Base-by-base conservation (phyloP, 1,140 invertebrate species). In the Zaprionus ornatus region DNA sequence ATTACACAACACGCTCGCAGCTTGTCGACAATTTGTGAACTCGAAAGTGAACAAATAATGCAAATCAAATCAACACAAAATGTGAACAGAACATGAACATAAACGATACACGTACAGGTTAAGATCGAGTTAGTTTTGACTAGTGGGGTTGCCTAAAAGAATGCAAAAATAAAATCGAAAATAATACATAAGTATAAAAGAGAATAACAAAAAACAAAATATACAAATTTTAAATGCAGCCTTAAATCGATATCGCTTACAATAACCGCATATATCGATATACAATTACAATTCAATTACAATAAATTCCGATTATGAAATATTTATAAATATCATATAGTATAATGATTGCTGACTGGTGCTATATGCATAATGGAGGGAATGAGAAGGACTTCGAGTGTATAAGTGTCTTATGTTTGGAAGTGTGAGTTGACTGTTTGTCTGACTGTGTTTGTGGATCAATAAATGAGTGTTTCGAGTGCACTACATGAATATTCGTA, bases 121-220 rank as follows among this genome's bases (percentile, higher is more conserved):
- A 61, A 78, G 54, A 45, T 91, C 88, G 74, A 77, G 90, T 92
- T 92, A 88, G 83, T 91, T 88, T 78, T 92, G 91, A 91, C 91
- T 92, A 91, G 87, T 90, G 82, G 91, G 91, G 70, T 91, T 92
- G 74, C 91, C 91, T 92, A 92, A 77, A 91, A 91, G 50, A 77
- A 91, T 91, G 77, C 81, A 84, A 75, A 83, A 79, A 71, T 70
- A 61, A 62, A 82, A 70, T 40, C 27, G 68, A 40, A 70, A 73
- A 59, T 48, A 55, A 83, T 27, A 62, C 42, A 77, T 67, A 32
- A 59, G 66, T 66, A n/a, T 40, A 27, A 29, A 68, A 56, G 42
- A 56, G 42, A 25, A 79, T 29, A 63, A 37, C 56, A 74, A 48
- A 75, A 72, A 54, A 72, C 59, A 57, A 69, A 55, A 71, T 12